Base-by-base conservation (phyloP, 2,888 invertebrate genomes). In the Orthonevra nobilis region DNA sequence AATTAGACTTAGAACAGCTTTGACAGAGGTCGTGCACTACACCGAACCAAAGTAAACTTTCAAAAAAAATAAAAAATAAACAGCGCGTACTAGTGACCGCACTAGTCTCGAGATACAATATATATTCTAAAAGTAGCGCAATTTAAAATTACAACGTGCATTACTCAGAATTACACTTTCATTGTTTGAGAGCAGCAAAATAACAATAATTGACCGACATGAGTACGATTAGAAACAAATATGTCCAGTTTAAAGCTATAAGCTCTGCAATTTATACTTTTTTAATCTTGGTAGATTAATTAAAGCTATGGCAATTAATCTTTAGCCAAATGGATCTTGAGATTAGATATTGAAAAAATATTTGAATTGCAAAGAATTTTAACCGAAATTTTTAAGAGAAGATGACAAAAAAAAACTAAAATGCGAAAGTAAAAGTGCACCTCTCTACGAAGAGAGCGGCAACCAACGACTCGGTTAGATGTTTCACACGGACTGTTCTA, bases 401-500 rank as follows among this genome's bases (percentile, higher is more conserved):
- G 23, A 4, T 23, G 5, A 26, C 14, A 6, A 34, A 17, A 38
- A 23, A 38, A 26, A 17, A 10, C 15, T 5, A 20, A 46, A 36
- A 46, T 1, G 3, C 9, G 28, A 26, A 30, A 2, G 42, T 15
- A 30, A 48, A 48, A 40, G 1, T 20, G 17, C 12, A 23, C 26
- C n/a, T 34, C 40, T 40, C 1, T 1, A 17, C 58, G 34, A 23
- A 15, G 20, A 50, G n/a, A n/a, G n/a, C n/a, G n/a, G n/a, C n/a
- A n/a, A n/a, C n/a, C 42, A 2, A 58, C 63, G 23, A 69, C 70
- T 23, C 70, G 6, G 63, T 48, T 44, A 56, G 63, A 56, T 63
- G 63, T 63, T 69, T 36, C 15, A 26, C 15, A 69, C 48, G 69
- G 56, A 75, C 75, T 75, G 63, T 46, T 19, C 52, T 17, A 30